These are phyloP conservation scores for Perccottus glenii DNA, from an alignment of 2,113 vertebrate genomes.

Conservation along the genomic window DNA sequence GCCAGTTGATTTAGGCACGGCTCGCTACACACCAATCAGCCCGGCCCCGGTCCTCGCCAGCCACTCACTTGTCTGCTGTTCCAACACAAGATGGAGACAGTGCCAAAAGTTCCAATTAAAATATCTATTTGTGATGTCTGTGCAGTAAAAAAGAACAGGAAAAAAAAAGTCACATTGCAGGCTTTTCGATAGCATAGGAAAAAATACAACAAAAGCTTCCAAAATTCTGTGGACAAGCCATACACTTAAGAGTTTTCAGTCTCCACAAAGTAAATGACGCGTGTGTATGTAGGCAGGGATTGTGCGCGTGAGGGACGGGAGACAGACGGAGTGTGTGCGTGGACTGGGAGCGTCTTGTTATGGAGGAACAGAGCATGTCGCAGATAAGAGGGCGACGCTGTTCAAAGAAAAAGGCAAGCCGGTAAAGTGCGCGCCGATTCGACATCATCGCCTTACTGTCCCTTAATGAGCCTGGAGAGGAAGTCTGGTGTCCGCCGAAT, in stretches of 20 bases:
- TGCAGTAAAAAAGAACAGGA: constrained; percentile 47
- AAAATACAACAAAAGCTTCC: constrained; percentile 72
- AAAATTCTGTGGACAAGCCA: constrained; percentile 68
- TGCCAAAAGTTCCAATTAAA: constrained; percentile 81
- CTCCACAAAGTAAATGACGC: constrained; percentile 63
- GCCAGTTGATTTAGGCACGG: constrained; percentile 75
- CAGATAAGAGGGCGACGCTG: constrained; percentile 76
- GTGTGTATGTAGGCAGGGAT: constrained; percentile 47
- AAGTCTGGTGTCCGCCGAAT: constrained; percentile 68
- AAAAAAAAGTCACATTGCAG: constrained; percentile 37
- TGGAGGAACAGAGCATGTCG: constrained; percentile 78
- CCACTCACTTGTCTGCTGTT: constrained; percentile 75
- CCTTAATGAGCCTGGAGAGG: constrained; percentile 81
- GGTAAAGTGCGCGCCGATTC: constrained; percentile 72
- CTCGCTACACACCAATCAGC: constrained; percentile 78
- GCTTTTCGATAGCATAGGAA: constrained; percentile 66
- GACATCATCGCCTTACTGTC: constrained; percentile 77
- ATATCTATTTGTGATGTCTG: constrained; percentile 75
- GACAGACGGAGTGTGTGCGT: constrained; percentile 45
- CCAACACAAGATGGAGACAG: constrained; percentile 81
- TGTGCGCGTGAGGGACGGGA: constrained; percentile 29
- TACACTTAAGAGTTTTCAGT: constrained; percentile 66
- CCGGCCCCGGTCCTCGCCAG: constrained; percentile 58
- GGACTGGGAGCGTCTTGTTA: constrained; percentile 73
- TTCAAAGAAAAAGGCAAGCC: constrained; percentile 75